Base-by-base conservation (phyloP, 2,113 vertebrate species). In the Anoplopoma fimbria region DNA sequence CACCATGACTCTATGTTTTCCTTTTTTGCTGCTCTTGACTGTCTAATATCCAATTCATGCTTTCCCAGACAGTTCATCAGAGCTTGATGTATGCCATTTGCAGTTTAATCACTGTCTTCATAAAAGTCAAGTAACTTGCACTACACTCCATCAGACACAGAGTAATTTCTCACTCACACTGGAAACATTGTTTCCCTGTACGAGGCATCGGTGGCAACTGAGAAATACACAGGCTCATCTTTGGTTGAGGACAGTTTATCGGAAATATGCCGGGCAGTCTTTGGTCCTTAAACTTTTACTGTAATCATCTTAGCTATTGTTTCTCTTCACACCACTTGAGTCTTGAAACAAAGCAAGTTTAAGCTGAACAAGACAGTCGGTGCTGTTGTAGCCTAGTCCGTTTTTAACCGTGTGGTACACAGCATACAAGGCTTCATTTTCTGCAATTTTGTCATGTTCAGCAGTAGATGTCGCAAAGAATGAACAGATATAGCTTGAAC, bases 101-200 rank as follows among this genome's bases (percentile, higher is more conserved):
- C 64, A 2, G 51, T 47, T 78, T 61, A 40, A 69, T 78, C 53
- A 33, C 38, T 45, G 75, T 78, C 36, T 33, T 69, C 51, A 63
- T 79, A 63, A 53, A 79, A 71, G 25, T 53, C 40, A 9, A 55
- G 45, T 47, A 73, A 38, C 21, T 57, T 65, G 61, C 23, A 73
- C 45, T 33, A 19, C 34, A 72, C 69, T 72, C 58, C 69, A 9
- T 64, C 60, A n/a, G 58, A 71, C 34, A 14, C 38, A 12, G 25
- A 31, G 33, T 64, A 64, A n/a, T 55, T 25, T 49, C 68, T 42
- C 14, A 33, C 25, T 7, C 76, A 29, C 38, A 38, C 31, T 27
- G 13, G 51, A 58, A 77, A 55, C 74, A 25, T 33, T 60, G 27
- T 60, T 60, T 27, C 57, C 57, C 6, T 3, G 53, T 55, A 13